Base-by-base conservation (phyloP, 2,797 vertebrate genomes). In the Loris lydekkerianus region DNA sequence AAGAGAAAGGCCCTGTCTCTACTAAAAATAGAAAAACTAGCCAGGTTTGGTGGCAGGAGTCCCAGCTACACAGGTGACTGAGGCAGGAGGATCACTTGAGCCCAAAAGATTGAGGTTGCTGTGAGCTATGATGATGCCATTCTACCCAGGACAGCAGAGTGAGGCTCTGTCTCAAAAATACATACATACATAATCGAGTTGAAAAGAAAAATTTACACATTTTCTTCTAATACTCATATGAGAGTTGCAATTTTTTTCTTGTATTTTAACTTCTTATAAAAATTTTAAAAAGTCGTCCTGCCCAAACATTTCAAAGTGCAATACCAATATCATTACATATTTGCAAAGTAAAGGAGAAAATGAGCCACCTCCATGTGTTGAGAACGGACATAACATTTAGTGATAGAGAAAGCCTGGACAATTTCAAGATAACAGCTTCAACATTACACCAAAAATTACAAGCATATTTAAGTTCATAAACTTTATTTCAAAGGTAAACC, bases 271-370 rank as follows among this genome's bases (percentile, higher is more conserved):
- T 34, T 10, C 31, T 77, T 84, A 10, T 15, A 77, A 11, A 58
- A 8, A 34, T 40, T 40, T 40, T 70, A 7, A 34, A 49, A 63
- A 34, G 31, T 87, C 2, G 20, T 83, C 46, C 27, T 90, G 11
- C 17, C 9, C 86, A 89, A 95, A 46, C 91, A 77, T 92, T 95
- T 89, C 29, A 65, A 85, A 94, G 70, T 75, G 3, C 7, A 86
- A 18, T 61, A 49, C 31, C 15, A 85, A 67, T 3, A 76, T 67
- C 27, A 27, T 73, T 86, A 43, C 34, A 49, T 58, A 73, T 81
- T 84, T 86, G 4, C 27, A 95, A 84, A 94, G 2, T n/a, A 4
- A 63, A 18, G 9, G 6, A 25, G n/a, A 60, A 96, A 89, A 84
- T 10, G 14, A 21, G 14, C 23, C 25, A 94, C 2, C 1, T 84